phyloP scores from a whole-genome alignment of 2,113 vertebrate species.

The Tychaedon coryphoeus region DNA sequence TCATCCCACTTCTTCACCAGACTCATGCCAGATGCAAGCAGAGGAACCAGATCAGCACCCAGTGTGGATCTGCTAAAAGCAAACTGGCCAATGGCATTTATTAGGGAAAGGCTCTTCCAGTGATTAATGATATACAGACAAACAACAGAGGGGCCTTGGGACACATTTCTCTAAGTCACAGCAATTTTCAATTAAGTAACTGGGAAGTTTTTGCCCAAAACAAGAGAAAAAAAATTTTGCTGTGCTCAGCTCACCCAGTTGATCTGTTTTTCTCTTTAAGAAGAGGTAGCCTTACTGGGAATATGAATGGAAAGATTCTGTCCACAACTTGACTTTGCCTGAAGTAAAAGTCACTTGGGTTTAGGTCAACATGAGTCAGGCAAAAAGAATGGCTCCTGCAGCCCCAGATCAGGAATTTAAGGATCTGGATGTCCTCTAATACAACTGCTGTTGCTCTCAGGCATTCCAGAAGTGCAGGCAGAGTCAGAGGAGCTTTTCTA shows the following conservation, averaged over 20 bases:
- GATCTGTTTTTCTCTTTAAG: not conserved
- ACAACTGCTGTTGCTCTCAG: not conserved
- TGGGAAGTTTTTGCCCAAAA: not conserved
- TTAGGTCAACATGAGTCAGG: not conserved
- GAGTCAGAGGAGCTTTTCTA: not conserved
- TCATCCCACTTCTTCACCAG: not conserved
- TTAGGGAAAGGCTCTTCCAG: not conserved
- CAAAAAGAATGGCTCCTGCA: not conserved
- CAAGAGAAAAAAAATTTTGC: not conserved
- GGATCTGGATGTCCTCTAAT: not conserved
- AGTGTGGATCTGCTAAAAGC: not conserved
- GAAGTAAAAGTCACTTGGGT: not conserved
- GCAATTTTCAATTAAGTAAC: not conserved
- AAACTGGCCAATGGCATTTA: not conserved
- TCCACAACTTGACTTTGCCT: not conserved
- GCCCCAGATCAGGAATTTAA: not conserved
- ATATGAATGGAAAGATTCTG: not conserved
- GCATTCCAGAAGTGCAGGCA: not conserved
- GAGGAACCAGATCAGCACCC: not conserved
- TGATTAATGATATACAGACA: not conserved
- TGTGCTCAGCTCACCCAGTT: not conserved
- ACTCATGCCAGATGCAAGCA: not conserved
- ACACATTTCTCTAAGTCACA: not conserved
- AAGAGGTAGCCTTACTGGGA: not conserved
- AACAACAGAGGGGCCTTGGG: not conserved